A percentile compares a stretch with the other conserved stretches of the same genome.
phyloP scores from a whole-genome alignment of 2,888 invertebrate genomes.

The Ichneumoninae sp. region DNA sequence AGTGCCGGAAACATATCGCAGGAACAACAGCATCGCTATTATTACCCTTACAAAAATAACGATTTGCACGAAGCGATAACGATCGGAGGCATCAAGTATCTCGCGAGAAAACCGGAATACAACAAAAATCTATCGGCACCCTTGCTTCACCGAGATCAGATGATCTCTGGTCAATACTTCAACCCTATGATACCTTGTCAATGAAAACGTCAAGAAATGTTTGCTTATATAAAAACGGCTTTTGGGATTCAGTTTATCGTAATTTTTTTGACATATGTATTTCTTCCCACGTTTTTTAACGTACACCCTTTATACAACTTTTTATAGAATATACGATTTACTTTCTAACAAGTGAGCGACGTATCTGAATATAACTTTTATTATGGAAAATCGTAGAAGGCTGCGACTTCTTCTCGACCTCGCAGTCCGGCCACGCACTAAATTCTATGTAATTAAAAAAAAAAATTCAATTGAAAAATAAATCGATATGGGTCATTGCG shows the following conservation, averaged over 20 bases:
- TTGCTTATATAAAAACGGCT: not conserved
- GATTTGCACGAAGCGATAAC: conserved; percentile 72
- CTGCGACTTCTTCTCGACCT: not conserved
- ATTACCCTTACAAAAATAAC: conserved; percentile 7
- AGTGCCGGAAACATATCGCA: conserved; percentile 20
- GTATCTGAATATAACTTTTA: not conserved
- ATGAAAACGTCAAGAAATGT: conserved; percentile 16
- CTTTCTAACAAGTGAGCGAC: conserved; percentile 41
- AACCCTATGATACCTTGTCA: conserved; percentile 55
- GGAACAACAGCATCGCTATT: conserved; percentile 53
- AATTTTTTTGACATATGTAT: not conserved
- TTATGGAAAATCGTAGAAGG: conserved; percentile 20
- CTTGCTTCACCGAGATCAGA: conserved; percentile 4
- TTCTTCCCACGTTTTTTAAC: not conserved
- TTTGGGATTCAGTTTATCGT: not conserved
- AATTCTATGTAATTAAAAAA: conserved; percentile 33
- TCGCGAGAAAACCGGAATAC: conserved; percentile 74
- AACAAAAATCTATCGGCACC: conserved; percentile 59
- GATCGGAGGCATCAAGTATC: conserved; percentile 77
- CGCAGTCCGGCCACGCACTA: not conserved
- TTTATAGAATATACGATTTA: conserved; percentile 8
- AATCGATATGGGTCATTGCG: conserved; percentile 67
- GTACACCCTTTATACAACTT: not conserved
- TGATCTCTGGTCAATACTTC: conserved; percentile 41
- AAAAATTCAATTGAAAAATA: not conserved